A percentile compares a stretch with the other conserved stretches of the same genome.
phyloP scores from a whole-genome alignment of 2,888 invertebrate species.

The Drosophila borealis region DNA sequence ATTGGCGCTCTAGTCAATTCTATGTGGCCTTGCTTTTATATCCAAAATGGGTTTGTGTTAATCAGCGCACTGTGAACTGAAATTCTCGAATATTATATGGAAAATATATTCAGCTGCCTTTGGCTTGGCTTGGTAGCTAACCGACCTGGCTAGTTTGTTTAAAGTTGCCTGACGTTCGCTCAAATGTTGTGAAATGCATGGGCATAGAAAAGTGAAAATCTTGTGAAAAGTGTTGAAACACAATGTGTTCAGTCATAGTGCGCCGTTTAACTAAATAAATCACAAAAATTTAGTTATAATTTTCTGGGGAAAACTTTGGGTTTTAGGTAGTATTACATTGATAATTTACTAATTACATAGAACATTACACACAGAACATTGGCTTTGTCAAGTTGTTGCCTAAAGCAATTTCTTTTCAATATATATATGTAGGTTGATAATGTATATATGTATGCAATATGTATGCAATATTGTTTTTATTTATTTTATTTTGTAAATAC shows the following conservation, averaged over 20 bases:
- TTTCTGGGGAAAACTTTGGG: conserved; percentile 1
- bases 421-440: conserved; percentile 10
- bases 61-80: conserved; percentile 31
- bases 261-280: conserved; percentile 41
- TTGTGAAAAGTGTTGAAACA: not conserved
- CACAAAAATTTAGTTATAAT: conserved; percentile 13
- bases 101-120: no score
- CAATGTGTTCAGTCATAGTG: conserved; percentile 28
- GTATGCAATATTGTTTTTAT: not conserved
- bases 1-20: conserved; percentile 46
- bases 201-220: no score
- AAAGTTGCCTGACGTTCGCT: no score
- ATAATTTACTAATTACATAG: conserved; percentile 28
- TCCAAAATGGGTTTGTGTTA: conserved; percentile 12
- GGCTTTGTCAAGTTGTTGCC: conserved; percentile 4
- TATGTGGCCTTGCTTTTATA: conserved; percentile 38
- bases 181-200: no score
- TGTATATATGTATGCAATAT: not conserved
- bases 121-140: no score
- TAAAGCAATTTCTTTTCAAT: not conserved
- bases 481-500: conserved; percentile 25
- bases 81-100: not conserved
- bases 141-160: no score
- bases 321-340: conserved; percentile 12
- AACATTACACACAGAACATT: conserved; percentile 30